Base-by-base conservation (phyloP, 2,797 vertebrate species). In the Todus mexicanus region DNA sequence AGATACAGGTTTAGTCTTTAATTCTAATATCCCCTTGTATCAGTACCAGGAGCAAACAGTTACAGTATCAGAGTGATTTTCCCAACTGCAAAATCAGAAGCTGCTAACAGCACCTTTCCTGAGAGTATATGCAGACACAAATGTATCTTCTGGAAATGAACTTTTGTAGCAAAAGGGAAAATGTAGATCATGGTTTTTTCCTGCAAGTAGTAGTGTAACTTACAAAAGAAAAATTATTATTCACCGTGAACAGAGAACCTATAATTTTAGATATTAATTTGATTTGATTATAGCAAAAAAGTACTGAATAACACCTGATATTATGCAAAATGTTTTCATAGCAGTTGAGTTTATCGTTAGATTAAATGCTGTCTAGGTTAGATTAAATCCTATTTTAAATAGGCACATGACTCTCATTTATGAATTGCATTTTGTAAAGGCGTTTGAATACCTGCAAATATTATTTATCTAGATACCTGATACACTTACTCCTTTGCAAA, bases 241-340 rank as follows among this genome's bases (percentile, higher is more conserved):
- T 85, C 66, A 47, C 16, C 72, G 38, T 75, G 50, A 86, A 37
- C 31, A 78, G 66, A 51, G 47, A 90, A 51, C 66, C 88, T 94
- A 11, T 88, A 68, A 88, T 81, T 96, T 84, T 88, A 75, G 38
- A 10, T 78, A 93, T 54, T 63, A 60, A 68, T 91, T 94, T 90
- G 38, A 51, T 95, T 91, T 94, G 13, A 68, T 73, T 63, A 19
- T 35, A 51, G 13, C 80, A 61, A 93, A 87, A 85, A 87, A n/a
- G 40, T 56, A n/a, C 15, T 25, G 18, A 26, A 51, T 91, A 77
- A 90, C 76, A 50, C 75, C 54, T 85, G 11, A 20, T 37, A 60
- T 92, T 90, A 80, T 31, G n/a, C 53, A 37, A 63, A 92, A 64
- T 89, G 19, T 76, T 91, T 85, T 71, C 65, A 17, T 26, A 29